These are phyloP conservation scores for Oscheius sp. DNA, from an alignment of 2,888 invertebrate genomes.

Conservation along the genomic window DNA sequence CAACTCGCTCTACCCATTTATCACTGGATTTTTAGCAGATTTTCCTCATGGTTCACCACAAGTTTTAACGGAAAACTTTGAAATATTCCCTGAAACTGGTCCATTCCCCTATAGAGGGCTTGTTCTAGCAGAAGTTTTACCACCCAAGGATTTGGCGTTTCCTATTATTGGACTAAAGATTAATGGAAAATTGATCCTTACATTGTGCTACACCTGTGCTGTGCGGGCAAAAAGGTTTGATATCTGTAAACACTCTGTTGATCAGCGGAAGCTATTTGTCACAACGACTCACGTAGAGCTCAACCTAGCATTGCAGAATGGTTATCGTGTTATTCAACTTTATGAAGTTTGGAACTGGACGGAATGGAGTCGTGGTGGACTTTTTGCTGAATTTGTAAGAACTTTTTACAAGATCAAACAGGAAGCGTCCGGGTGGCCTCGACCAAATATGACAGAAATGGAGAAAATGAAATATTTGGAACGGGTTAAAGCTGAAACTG, in stretches of 20 bases:
- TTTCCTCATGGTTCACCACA: not conserved
- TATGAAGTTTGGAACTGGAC: conserved; percentile 7
- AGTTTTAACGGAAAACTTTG: not conserved
- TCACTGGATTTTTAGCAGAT: not conserved
- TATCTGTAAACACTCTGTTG: conserved; percentile 3
- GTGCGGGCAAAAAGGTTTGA: not conserved
- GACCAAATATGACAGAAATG: not conserved
- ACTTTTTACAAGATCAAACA: not conserved
- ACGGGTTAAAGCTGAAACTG: not conserved
- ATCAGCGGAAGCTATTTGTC: not conserved
- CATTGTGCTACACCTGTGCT: not conserved
- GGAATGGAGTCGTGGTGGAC: conserved; percentile 2
- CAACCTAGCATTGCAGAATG: not conserved
- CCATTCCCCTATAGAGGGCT: conserved; percentile 5
- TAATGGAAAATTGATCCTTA: not conserved
- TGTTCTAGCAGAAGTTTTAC: not conserved
- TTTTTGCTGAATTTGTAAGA: conserved; percentile 2
- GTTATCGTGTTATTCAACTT: not conserved
- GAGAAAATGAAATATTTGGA: not conserved
- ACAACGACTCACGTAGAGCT: conserved; percentile 1
- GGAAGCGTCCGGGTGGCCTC: not conserved
- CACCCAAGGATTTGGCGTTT: not conserved
- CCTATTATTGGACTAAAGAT: not conserved
- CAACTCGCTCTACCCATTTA: not conserved
- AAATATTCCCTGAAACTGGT: not conserved